Conservation (phyloP, 2,888 invertebrate species). For the Noctua janthe region DNA sequence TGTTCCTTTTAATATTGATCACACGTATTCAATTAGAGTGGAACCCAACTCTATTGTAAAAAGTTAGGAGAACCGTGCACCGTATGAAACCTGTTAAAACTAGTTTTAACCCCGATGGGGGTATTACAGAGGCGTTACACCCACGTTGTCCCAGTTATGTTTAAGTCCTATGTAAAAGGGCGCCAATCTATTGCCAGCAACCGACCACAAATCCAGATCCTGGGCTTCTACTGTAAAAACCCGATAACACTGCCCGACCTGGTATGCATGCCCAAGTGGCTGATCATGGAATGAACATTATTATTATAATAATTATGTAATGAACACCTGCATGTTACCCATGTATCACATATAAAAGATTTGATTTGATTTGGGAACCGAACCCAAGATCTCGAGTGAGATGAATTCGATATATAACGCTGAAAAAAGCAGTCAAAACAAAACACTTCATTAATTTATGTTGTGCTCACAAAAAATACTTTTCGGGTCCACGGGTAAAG, state of each 20-base stretch:
- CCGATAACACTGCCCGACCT: neutral
- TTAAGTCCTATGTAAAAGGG: neutral
- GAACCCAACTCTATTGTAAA: neutral
- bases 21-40: neutral
- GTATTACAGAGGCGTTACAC: neutral
- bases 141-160: neutral
- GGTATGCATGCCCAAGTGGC: no score
- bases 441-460: neutral
- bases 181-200: neutral
- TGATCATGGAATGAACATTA: no score
- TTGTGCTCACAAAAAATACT: neutral
- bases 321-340: no score
- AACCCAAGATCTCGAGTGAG: no score
- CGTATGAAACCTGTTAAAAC: neutral
- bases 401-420: no score
- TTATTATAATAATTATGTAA: no score
- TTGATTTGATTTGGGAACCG: neutral
- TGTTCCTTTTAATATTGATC: conserved; percentile 12
- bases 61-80: neutral
- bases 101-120: neutral
- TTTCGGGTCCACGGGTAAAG: neutral
- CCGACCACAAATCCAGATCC: neutral
- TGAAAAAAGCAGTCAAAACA: neutral
- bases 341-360: no score
- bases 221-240: neutral